Evolutionary conservation across 2,113 vertebrate genomes (phyloP).

Genomic region (Casuarius casuarius): DNA sequence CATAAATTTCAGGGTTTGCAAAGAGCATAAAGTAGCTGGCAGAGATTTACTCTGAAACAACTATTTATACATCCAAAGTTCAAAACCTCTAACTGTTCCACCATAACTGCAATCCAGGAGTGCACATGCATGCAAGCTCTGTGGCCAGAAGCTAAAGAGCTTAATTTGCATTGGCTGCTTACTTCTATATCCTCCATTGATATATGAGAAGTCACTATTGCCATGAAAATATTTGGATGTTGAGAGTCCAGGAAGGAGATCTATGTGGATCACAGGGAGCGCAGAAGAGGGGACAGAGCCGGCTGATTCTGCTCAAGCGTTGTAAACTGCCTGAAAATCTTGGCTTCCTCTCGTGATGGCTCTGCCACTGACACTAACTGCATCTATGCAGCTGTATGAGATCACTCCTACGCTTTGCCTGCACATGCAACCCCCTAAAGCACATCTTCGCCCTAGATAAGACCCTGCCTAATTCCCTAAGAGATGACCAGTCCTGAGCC

Average conservation of each 20-base stretch:
- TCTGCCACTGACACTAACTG: not conserved
- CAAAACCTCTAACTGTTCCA: not conserved
- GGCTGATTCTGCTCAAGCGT: not conserved
- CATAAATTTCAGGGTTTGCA: conserved; percentile 24
- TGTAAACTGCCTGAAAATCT: not conserved
- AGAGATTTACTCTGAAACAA: not conserved
- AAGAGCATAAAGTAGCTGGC: not conserved
- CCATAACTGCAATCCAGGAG: not conserved
- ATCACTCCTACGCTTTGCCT: not conserved
- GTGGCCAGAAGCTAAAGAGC: not conserved
- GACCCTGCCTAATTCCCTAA: not conserved
- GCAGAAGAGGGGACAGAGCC: not conserved
- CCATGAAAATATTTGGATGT: not conserved
- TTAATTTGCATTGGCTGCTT: not conserved
- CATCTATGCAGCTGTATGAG: not conserved
- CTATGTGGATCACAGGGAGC: not conserved
- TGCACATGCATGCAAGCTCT: not conserved
- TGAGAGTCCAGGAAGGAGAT: not conserved
- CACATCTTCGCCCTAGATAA: not conserved
- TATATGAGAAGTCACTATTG: not conserved
- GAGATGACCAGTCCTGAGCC: not conserved
- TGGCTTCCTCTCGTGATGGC: not conserved
- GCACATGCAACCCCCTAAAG: not conserved
- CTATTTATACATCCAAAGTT: not conserved
- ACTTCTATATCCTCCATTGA: rapidly evolving